Evolutionary conservation across 2,113 vertebrate genomes (phyloP).

Genomic region (Cololabis saira): DNA sequence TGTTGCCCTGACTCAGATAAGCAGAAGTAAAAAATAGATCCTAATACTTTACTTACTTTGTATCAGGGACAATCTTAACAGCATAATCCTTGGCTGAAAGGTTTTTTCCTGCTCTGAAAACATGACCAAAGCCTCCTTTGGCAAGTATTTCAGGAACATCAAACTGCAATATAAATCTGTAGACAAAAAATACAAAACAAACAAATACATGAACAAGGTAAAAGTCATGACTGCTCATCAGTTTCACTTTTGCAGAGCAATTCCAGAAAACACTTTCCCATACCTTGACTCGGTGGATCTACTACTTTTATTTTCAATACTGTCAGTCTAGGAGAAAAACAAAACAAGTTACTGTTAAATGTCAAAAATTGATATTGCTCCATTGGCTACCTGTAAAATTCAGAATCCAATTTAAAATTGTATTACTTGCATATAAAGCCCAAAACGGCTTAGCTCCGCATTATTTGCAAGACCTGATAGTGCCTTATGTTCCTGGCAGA

Average conservation of each 20-base stretch:
- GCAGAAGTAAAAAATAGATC: too few relatives aligned
- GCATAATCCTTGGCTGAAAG: conserved; percentile 41
- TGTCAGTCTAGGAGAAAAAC: conserved; percentile 19
- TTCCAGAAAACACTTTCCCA: too few relatives aligned
- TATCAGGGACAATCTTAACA: conserved; percentile 68
- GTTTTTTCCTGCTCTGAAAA: conserved; percentile 62
- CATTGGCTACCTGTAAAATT: too few relatives aligned
- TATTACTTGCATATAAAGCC: too few relatives aligned
- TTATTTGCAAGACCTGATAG: too few relatives aligned
- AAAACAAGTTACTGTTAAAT: not conserved
- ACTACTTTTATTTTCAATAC: not conserved
- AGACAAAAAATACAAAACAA: too few relatives aligned
- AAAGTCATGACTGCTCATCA: not conserved
- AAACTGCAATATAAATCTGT: conserved; percentile 66
- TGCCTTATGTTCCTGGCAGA: too few relatives aligned
- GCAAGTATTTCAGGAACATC: conserved; percentile 45
- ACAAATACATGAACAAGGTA: too few relatives aligned
- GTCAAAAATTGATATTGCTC: too few relatives aligned
- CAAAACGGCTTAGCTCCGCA: too few relatives aligned
- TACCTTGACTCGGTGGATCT: conserved; percentile 30
- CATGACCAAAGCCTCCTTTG: conserved; percentile 67
- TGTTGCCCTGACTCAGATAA: too few relatives aligned
- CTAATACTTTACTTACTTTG: conserved; percentile 50
- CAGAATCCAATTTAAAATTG: too few relatives aligned
- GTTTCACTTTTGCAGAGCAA: not conserved